Percentiles rank a stretch among this genome's conserved stretches.
phyloP scores from a whole-genome alignment of 1,140 invertebrate genomes.

The Aradophagus sp. region DNA sequence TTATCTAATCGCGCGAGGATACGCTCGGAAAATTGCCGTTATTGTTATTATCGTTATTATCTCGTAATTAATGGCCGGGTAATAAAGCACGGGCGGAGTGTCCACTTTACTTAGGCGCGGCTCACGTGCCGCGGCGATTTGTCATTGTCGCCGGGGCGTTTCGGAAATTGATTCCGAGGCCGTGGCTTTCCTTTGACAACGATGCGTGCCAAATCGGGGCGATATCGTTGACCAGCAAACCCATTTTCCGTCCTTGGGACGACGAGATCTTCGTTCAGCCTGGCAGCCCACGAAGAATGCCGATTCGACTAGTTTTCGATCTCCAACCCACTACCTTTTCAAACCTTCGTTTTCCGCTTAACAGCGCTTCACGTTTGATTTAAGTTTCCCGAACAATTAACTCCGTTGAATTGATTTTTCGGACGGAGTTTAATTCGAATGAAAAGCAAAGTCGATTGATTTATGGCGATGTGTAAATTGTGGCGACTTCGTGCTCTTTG shows the following conservation, averaged over 20 bases:
- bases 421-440: not conserved
- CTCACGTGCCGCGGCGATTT: constrained; percentile 48
- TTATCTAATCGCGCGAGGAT: constrained; percentile 52
- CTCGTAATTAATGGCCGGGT: constrained; percentile 48
- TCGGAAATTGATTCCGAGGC: constrained; percentile 46
- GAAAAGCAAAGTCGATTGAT: no score
- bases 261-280: constrained; percentile 28
- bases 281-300: constrained; percentile 36
- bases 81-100: constrained; percentile 52
- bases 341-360: constrained; percentile 22
- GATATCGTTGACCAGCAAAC: constrained; percentile 44
- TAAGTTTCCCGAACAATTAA: constrained; percentile 16
- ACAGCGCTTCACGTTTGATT: constrained; percentile 22
- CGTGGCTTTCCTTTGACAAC: constrained; percentile 35
- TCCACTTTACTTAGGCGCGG: constrained; percentile 38
- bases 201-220: constrained; percentile 52
- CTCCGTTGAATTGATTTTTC: not conserved
- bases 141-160: constrained; percentile 40
- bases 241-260: constrained; percentile 23
- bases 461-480: no score
- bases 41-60: constrained; percentile 56
- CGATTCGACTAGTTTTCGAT: constrained; percentile 20
- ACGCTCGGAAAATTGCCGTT: constrained; percentile 45
- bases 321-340: constrained; percentile 6
- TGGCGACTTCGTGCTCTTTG: no score